phyloP scores from a whole-genome alignment of 2,113 vertebrate genomes.

The Speoplatyrhinus poulsoni region DNA sequence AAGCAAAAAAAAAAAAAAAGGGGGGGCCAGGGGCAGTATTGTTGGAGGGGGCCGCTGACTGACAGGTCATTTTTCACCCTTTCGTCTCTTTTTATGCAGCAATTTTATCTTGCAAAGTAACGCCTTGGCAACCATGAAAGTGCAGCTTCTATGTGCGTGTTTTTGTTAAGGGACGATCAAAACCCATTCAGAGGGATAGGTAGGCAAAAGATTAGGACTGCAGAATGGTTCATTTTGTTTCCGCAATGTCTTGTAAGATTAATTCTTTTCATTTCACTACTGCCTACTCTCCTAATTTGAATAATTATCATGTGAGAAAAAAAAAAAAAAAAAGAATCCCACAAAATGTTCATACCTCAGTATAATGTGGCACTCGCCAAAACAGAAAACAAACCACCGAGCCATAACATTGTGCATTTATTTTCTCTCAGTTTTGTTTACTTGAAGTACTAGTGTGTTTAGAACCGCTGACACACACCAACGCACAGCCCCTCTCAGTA shows the following conservation, averaged over 20 bases:
- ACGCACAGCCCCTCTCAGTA: constrained; percentile 9
- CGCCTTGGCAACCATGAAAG: constrained; percentile 64
- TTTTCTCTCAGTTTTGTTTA: constrained; percentile 39
- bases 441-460: constrained; percentile 38
- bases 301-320: neutral
- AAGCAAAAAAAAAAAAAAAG: constrained; percentile 54
- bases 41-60: constrained; percentile 66
- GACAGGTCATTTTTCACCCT: constrained; percentile 73
- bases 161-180: constrained; percentile 62
- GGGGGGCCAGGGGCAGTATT: constrained; percentile 61
- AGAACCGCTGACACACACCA: constrained; percentile 21
- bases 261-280: constrained; percentile 30
- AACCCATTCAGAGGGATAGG: constrained; percentile 43
- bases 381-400: constrained; percentile 22
- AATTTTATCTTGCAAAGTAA: constrained; percentile 72
- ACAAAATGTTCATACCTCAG: constrained; percentile 7
- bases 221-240: constrained; percentile 25
- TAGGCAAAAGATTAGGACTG: constrained; percentile 27
- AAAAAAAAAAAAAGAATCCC: constrained; percentile 14
- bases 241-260: neutral
- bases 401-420: constrained; percentile 5
- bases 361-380: neutral
- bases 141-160: constrained; percentile 54
- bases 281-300: neutral
- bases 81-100: constrained; percentile 67